Conservation (phyloP, 2,888 invertebrate species). For the Candidula unifasciata region DNA sequence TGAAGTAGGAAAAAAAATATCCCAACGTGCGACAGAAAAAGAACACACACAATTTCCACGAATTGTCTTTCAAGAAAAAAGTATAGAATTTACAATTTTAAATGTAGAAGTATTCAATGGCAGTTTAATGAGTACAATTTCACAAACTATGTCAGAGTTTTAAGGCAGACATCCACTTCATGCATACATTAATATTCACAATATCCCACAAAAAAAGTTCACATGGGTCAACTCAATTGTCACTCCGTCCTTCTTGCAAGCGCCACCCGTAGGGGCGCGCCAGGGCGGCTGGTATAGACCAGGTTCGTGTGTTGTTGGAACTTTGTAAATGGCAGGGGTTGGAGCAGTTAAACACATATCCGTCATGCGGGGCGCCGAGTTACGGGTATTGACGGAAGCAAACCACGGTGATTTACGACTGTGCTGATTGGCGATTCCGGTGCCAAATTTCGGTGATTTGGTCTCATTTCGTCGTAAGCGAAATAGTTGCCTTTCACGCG, state of each 20-base stretch:
- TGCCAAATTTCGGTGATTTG: slow-evolving; percentile 38
- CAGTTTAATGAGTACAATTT: too few species aligned
- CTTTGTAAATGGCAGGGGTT: neutral
- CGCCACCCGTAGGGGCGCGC: neutral
- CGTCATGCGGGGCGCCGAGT: neutral
- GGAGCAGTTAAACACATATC: slow-evolving; percentile 18
- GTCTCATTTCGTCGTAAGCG: slow-evolving; percentile 23
- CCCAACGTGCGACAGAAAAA: too few species aligned
- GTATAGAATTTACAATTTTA: too few species aligned
- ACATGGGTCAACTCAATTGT: neutral
- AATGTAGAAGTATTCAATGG: too few species aligned
- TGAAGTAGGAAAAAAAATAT: too few species aligned
- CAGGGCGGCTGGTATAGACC: slow-evolving; percentile 19
- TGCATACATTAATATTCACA: too few species aligned
- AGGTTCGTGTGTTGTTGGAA: slow-evolving; percentile 12
- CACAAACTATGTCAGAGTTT: too few species aligned
- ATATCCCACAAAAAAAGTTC: neutral
- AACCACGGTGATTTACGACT: slow-evolving; percentile 33
- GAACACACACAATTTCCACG: too few species aligned
- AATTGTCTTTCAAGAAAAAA: too few species aligned
- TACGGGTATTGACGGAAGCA: slow-evolving; percentile 11
- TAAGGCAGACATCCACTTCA: too few species aligned
- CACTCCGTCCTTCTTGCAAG: neutral
- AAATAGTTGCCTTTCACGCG: slow-evolving; percentile 32
- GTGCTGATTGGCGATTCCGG: slow-evolving; percentile 36